Percentiles rank a stretch among this genome's conserved stretches.
Evolutionary conservation across 2,888 invertebrate species (phyloP).

Genomic region (Hipparchia sbordonii): DNA sequence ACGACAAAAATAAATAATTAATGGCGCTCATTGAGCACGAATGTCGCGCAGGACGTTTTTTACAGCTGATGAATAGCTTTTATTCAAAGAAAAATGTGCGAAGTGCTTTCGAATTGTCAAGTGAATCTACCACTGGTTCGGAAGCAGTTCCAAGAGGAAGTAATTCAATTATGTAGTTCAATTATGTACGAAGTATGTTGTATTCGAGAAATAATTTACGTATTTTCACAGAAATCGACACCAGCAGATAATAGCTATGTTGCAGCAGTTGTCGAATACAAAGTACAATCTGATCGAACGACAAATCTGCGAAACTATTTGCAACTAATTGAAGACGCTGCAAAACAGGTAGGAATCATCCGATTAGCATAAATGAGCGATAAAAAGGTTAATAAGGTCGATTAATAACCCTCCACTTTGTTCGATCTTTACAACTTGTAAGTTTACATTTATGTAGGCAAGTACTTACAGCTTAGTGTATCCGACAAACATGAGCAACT

Average conservation of each 20-base stretch:
- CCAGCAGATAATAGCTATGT: slow-evolving; percentile 75
- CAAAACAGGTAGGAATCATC: slow-evolving; percentile 57
- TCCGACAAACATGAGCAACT: too few species aligned
- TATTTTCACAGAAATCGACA: slow-evolving; percentile 63
- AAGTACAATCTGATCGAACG: slow-evolving; percentile 59
- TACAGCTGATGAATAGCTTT: too few species aligned
- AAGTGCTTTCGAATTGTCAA: too few species aligned
- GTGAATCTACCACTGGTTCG: too few species aligned
- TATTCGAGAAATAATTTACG: neutral
- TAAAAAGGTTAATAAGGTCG: neutral
- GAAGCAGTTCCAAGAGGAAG: too few species aligned
- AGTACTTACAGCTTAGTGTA: too few species aligned
- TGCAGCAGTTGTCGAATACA: slow-evolving; percentile 86
- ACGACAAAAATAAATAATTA: neutral
- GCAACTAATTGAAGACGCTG: slow-evolving; percentile 65
- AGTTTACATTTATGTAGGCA: too few species aligned
- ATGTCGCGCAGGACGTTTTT: neutral
- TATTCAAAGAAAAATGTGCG: too few species aligned
- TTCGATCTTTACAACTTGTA: neutral
- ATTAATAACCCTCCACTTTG: neutral
- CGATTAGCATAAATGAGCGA: neutral
- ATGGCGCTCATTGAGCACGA: neutral
- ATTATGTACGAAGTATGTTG: neutral
- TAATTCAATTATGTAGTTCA: too few species aligned
- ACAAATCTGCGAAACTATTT: slow-evolving; percentile 64